Conservation (phyloP, 1,140 invertebrate species). For the Temnothorax longispinosus region DNA sequence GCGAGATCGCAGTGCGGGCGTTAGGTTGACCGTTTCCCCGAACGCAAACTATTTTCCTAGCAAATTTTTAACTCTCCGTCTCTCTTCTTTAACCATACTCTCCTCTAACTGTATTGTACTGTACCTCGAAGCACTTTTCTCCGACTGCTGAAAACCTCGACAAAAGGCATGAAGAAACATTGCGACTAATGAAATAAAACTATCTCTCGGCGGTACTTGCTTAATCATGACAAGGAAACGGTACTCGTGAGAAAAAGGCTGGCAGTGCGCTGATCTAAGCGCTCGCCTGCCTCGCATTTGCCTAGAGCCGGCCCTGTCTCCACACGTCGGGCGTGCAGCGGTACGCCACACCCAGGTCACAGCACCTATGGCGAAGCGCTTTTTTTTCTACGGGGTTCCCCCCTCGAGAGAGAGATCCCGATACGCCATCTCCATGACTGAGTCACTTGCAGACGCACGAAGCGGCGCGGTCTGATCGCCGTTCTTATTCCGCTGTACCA, state of each 20-base stretch:
- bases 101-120: not conserved
- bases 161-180: not conserved
- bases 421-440: slow-evolving; percentile 52
- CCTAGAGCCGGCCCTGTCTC: slow-evolving; percentile 54
- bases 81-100: not conserved
- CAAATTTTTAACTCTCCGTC: not conserved
- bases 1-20: not conserved
- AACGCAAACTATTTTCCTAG: not conserved
- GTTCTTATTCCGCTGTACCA: slow-evolving; percentile 5
- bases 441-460: slow-evolving; percentile 41
- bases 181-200: slow-evolving; percentile 32
- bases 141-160: not conserved
- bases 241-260: slow-evolving; percentile 57
- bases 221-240: slow-evolving; percentile 59
- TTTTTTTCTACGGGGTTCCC: slow-evolving; percentile 34
- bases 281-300: slow-evolving; percentile 40
- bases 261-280: slow-evolving; percentile 47
- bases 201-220: slow-evolving; percentile 41
- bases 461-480: not conserved
- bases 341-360: slow-evolving; percentile 62
- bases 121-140: not conserved
- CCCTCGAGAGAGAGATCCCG: slow-evolving; percentile 51
- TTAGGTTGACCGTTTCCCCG: not conserved
- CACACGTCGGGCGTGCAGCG: slow-evolving; percentile 53
- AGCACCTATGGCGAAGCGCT: slow-evolving; percentile 48